These are phyloP conservation scores for Porites australiensis DNA, from an alignment of 64 coral and sea anemone genomes.

Conservation along the genomic window DNA sequence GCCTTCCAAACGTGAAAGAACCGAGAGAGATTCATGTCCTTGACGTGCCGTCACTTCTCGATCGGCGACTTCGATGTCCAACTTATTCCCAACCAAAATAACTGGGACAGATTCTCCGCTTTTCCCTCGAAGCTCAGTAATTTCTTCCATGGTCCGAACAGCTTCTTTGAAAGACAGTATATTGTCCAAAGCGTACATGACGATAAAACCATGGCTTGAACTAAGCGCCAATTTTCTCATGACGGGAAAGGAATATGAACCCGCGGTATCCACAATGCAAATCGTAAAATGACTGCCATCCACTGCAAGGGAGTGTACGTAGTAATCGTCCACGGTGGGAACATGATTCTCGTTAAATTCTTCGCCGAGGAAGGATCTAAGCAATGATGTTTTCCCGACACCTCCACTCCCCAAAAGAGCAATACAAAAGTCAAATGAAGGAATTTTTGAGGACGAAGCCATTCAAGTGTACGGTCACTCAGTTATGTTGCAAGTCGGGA, in stretches of 20 bases:
- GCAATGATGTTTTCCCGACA: constrained; percentile 83
- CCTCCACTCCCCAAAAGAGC: constrained; percentile 72
- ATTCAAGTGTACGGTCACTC: background rate
- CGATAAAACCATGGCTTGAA: constrained; percentile 76
- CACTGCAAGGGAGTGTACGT: constrained; percentile 48
- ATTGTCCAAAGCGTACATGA: constrained; percentile 77
- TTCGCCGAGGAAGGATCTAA: constrained; percentile 77
- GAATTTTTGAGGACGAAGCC: constrained; percentile 43
- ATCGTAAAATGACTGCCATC: constrained; percentile 52
- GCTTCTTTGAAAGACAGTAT: constrained; percentile 77
- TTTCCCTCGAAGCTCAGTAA: constrained; percentile 35
- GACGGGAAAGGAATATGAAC: constrained; percentile 77
- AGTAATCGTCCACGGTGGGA: constrained; percentile 85
- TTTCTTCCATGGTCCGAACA: constrained; percentile 53
- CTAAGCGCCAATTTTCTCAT: constrained; percentile 77
- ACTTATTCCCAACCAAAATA: constrained; percentile 78
- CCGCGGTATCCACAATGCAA: constrained; percentile 86
- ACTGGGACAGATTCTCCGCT: background rate
- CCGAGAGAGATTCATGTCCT: constrained; percentile 55
- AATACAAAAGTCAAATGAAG: constrained; percentile 77
- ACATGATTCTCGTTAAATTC: constrained; percentile 79
- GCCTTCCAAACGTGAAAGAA: constrained; percentile 49
- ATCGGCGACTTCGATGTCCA: constrained; percentile 64
- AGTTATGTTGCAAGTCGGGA: no score
- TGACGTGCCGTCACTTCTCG: constrained; percentile 33